Evolutionary conservation across 2,797 vertebrate species (phyloP).

Genomic region (Spinus olivaceus): DNA sequence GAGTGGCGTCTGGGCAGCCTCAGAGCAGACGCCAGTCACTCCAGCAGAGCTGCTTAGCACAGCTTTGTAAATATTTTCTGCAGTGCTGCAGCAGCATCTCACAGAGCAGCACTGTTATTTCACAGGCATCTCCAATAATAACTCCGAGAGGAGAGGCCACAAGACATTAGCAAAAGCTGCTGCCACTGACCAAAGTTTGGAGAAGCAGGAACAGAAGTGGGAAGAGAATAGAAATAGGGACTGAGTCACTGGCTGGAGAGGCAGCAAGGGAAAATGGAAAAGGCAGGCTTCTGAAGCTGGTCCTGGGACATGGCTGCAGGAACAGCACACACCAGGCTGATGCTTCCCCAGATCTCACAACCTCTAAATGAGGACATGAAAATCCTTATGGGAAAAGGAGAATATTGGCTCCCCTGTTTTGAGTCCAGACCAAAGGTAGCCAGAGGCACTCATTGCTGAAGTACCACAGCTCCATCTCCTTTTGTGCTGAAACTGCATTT

Average conservation of each 20-base stretch:
- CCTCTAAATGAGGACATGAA: not conserved
- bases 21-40: conserved; percentile 63
- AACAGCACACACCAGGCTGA: not conserved
- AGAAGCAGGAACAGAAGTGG: conserved; percentile 43
- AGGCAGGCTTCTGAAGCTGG: not conserved
- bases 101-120: conserved; percentile 51
- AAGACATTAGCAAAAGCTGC: conserved; percentile 34
- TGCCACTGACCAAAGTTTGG: conserved; percentile 31
- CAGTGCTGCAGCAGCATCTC: conserved; percentile 26
- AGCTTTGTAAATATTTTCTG: conserved; percentile 56
- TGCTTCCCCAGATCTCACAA: not conserved
- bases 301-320: not conserved
- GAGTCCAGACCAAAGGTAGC: not conserved
- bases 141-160: conserved; percentile 10
- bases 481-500: not conserved
- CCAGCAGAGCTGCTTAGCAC: conserved; percentile 42
- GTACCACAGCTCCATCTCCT: not conserved
- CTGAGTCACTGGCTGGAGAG: conserved; percentile 35
- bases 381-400: not conserved
- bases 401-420: not conserved
- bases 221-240: conserved; percentile 46
- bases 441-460: not conserved
- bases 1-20: conserved; percentile 57
- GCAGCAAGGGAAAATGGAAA: not conserved
- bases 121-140: conserved; percentile 49